Evolutionary conservation across 2,888 invertebrate genomes (phyloP).

Genomic region (Itoplectis maculator): DNA sequence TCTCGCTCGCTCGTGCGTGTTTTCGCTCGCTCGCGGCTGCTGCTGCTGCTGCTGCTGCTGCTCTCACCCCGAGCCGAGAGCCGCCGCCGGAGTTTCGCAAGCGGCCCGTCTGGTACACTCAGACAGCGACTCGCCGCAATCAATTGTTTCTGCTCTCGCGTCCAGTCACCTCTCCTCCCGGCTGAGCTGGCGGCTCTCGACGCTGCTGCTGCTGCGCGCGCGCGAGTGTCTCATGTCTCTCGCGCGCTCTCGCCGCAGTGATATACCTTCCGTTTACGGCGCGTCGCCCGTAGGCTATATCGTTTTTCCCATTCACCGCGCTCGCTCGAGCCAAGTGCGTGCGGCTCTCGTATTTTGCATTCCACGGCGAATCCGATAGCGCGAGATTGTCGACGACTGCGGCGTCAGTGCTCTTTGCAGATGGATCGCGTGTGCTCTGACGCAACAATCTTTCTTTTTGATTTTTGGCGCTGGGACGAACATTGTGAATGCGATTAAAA

Average conservation of each 20-base stretch:
- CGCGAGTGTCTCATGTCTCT: slow-evolving; percentile 29
- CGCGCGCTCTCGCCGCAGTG: not conserved
- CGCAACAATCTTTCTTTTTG: no score
- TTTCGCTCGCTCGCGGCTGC: slow-evolving; percentile 11
- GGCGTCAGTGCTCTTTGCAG: no score
- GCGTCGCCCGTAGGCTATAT: slow-evolving; percentile 12
- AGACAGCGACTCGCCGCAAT: slow-evolving; percentile 69
- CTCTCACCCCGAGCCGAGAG: slow-evolving; percentile 24
- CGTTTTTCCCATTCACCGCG: slow-evolving; percentile 43
- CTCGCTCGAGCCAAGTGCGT: not conserved
- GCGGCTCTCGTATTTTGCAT: slow-evolving; percentile 8
- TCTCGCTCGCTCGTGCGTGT: no score
- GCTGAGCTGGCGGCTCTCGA: slow-evolving; percentile 32
- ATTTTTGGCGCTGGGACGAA: no score
- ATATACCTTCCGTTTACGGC: slow-evolving; percentile 14
- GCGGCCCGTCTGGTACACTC: slow-evolving; percentile 67
- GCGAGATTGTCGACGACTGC: no score
- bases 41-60: no score
- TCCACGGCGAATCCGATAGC: not conserved
- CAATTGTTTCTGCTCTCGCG: slow-evolving; percentile 66
- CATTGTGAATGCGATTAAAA: no score
- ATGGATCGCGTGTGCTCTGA: no score
- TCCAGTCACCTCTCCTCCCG: slow-evolving; percentile 59
- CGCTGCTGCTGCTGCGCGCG: no score
- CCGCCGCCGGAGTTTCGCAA: slow-evolving; percentile 69